phyloP scores from a whole-genome alignment of 2,888 invertebrate species.

The Heliothis peltigera region DNA sequence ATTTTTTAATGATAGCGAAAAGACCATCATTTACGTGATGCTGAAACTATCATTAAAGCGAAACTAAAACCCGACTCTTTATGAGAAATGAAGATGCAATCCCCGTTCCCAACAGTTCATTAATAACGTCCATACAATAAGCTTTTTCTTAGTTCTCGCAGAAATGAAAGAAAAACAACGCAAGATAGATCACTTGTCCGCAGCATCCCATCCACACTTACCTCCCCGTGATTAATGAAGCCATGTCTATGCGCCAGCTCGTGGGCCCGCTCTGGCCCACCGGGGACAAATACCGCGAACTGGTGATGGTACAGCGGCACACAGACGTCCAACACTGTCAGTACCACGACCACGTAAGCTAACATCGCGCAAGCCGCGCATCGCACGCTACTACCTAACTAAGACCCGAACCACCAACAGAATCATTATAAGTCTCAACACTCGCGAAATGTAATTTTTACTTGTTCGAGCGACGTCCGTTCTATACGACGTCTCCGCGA shows the following conservation, averaged over 20 bases:
- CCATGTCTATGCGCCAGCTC: slow-evolving; percentile 85
- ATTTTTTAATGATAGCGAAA: neutral
- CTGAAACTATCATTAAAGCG: slow-evolving; percentile 7
- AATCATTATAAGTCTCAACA: slow-evolving; percentile 67
- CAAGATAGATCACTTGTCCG: slow-evolving; percentile 57
- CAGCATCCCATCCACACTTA: slow-evolving; percentile 67
- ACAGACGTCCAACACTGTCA: slow-evolving; percentile 85
- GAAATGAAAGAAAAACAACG: slow-evolving; percentile 59
- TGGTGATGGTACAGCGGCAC: slow-evolving; percentile 86
- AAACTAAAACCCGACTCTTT: slow-evolving; percentile 18
- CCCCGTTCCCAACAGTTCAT: slow-evolving; percentile 48
- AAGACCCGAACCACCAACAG: slow-evolving; percentile 51
- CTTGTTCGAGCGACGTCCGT: slow-evolving; percentile 66
- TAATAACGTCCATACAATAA: slow-evolving; percentile 55
- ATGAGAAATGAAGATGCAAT: slow-evolving; percentile 35
- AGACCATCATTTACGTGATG: neutral
- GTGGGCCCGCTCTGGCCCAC: slow-evolving; percentile 77
- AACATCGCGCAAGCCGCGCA: slow-evolving; percentile 85
- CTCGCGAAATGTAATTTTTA: slow-evolving; percentile 62
- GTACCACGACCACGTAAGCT: slow-evolving; percentile 81
- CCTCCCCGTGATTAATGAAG: slow-evolving; percentile 87
- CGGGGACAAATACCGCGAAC: slow-evolving; percentile 73
- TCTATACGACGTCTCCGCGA: slow-evolving; percentile 69
- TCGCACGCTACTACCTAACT: slow-evolving; percentile 80
- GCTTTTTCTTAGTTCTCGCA: slow-evolving; percentile 45